A percentile compares a stretch with the other conserved stretches of the same genome.
phyloP scores from a whole-genome alignment of 2,888 invertebrate genomes.

The Lasioglossum villosulum region DNA sequence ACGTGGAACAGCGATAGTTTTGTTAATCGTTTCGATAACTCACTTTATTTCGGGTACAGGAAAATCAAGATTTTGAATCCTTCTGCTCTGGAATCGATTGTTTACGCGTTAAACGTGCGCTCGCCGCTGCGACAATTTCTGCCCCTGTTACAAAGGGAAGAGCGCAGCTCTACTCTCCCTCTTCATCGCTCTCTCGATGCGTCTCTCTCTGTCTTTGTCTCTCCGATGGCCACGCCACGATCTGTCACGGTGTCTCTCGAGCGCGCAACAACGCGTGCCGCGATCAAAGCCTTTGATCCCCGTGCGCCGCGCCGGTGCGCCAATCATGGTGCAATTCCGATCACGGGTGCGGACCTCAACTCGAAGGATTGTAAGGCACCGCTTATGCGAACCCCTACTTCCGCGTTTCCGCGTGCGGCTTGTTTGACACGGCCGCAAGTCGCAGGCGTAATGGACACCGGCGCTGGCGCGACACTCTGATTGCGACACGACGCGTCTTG shows the following conservation, averaged over 20 bases:
- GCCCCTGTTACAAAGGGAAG: conserved; percentile 63
- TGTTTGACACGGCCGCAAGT: background rate
- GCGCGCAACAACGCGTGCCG: conserved; percentile 35
- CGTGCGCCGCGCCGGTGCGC: conserved; percentile 31
- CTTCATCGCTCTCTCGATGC: background rate
- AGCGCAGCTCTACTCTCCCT: background rate
- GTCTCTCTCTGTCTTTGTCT: background rate
- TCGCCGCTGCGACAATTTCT: conserved; percentile 66
- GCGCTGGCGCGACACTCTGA: conserved; percentile 18
- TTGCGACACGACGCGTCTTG: conserved; percentile 17
- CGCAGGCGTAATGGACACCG: conserved; percentile 15
- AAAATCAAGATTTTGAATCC: background rate
- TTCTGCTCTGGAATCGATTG: background rate
- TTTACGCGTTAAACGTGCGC: conserved; percentile 51
- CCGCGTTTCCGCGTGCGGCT: conserved; percentile 23
- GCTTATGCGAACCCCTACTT: conserved; percentile 27
- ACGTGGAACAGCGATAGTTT: too few species aligned
- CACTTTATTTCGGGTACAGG: too few species aligned
- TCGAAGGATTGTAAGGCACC: conserved; percentile 46
- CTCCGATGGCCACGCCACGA: conserved; percentile 25
- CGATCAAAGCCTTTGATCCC: conserved; percentile 66
- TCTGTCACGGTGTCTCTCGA: conserved; percentile 47
- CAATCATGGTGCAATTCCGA: conserved; percentile 64
- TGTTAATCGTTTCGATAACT: too few species aligned
- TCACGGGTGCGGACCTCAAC: conserved; percentile 26